Base-by-base conservation (phyloP, 2,113 vertebrate species). In the Megaleporinus macrocephalus region DNA sequence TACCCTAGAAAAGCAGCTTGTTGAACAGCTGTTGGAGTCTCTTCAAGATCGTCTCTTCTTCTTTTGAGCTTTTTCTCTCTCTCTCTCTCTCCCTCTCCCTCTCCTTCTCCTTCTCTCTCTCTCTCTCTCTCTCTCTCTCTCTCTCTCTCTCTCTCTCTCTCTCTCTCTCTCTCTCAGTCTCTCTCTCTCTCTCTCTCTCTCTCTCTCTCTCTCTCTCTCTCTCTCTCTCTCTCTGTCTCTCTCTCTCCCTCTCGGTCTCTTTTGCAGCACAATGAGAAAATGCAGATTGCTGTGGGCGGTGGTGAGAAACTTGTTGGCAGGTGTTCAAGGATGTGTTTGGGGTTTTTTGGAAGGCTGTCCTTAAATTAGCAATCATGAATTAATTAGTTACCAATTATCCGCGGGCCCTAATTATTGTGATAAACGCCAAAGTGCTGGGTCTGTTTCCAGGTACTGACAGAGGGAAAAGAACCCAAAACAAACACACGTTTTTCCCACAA, bases 281-380 rank as follows among this genome's bases (percentile, higher is more conserved):
- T 73, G 61, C 77, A 83, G 83, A 83, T 87, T 85, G 80, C 53
- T 49, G 68, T 61, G 82, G 53, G 79, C 30, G 59, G 47, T 78
- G 51, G 75, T 76, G 76, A 75, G 73, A 84, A 82, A 76, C 61
- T 55, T 62, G 55, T 68, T 87, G 86, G 86, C 86, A 87, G 86
- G 69, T 85, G 80, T 72, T 85, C 86, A 87, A 80, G 81, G 63
- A 84, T 75, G 57, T 80, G 68, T 85, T 51, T 83, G 62, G n/a
- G 14, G 68, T 30, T 51, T 83, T 85, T 85, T 73, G 26, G 70
- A 70, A 69, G 71, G 78, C 80, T 70, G 78, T 78, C 76, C 83
- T 83, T 80, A 80, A 87, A 83, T 83, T 63, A 85, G 83, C 80
- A 78, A 80, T 85, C 78, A 83, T 80, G 70, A 82, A 81, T 87